A percentile compares a stretch with the other conserved stretches of the same genome.
These are phyloP conservation scores for Galbula dea DNA, from an alignment of 2,113 vertebrate genomes.

Conservation along the genomic window DNA sequence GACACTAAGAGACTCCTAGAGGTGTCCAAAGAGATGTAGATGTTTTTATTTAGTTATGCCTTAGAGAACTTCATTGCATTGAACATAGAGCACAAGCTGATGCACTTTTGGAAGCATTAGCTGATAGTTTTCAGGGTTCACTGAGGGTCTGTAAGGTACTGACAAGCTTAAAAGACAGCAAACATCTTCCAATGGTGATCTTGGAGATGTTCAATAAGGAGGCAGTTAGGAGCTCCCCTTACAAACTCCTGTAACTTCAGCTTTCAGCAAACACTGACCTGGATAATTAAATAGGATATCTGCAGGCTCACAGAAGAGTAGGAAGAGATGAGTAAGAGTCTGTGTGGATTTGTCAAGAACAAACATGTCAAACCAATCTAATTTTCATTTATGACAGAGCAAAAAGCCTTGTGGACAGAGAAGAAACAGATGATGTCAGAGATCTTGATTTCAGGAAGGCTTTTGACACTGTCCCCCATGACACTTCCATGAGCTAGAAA, in stretches of 20 bases:
- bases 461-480: neutral
- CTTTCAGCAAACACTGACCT: conserved; percentile 28
- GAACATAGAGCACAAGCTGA: neutral
- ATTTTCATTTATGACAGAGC: conserved; percentile 26
- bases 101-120: neutral
- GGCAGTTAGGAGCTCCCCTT: neutral
- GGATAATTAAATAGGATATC: conserved; percentile 18
- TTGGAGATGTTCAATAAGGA: conserved; percentile 12
- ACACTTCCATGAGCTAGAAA: conserved; percentile 16
- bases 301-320: conserved; percentile 1
- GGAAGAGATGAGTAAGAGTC: conserved; percentile 23
- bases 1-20: neutral
- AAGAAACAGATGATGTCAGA: conserved; percentile 14
- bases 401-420: conserved; percentile 39
- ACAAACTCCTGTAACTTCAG: neutral
- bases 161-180: neutral
- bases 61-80: neutral
- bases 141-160: neutral
- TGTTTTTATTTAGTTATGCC: neutral
- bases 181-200: neutral
- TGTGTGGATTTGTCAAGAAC: conserved; percentile 37
- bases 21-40: neutral
- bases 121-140: neutral
- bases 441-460: conserved; percentile 34
- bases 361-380: conserved; percentile 37